Conservation (phyloP, 2,113 vertebrate species). For the Cinclus mexicanus region DNA sequence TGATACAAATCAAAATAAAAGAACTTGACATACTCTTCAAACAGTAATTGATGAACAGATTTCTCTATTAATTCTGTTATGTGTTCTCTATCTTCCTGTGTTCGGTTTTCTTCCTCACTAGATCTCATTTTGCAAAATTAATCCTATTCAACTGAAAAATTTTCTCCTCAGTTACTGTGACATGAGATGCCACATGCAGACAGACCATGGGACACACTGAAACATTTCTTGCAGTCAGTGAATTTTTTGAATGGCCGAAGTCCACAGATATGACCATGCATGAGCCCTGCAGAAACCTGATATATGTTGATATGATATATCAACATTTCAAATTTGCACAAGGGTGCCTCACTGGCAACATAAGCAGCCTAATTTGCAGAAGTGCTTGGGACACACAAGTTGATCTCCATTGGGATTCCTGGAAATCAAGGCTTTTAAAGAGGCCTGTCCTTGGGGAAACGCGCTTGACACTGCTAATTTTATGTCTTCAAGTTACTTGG, state of each 20-base stretch:
- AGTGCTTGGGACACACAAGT: neutral
- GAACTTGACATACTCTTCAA: neutral
- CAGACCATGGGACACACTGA: rapidly evolving
- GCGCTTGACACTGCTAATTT: neutral
- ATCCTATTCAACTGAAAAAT: neutral
- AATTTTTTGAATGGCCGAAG: neutral
- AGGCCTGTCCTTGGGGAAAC: neutral
- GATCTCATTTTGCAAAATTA: neutral
- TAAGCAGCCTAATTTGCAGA: neutral
- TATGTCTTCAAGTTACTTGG: neutral
- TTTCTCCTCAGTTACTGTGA: neutral
- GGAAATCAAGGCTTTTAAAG: neutral
- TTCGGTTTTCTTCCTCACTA: neutral
- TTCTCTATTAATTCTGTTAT: neutral
- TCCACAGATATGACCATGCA: neutral
- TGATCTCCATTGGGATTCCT: neutral
- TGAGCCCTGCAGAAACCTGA: neutral
- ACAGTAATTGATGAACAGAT: neutral
- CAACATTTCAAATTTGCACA: neutral
- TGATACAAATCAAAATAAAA: neutral
- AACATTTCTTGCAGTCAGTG: neutral
- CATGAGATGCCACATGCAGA: neutral
- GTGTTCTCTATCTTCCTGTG: neutral
- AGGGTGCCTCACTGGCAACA: neutral
- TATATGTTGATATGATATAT: neutral